Base-by-base conservation (phyloP, 2,113 vertebrate genomes). In the Prinia subflava region DNA sequence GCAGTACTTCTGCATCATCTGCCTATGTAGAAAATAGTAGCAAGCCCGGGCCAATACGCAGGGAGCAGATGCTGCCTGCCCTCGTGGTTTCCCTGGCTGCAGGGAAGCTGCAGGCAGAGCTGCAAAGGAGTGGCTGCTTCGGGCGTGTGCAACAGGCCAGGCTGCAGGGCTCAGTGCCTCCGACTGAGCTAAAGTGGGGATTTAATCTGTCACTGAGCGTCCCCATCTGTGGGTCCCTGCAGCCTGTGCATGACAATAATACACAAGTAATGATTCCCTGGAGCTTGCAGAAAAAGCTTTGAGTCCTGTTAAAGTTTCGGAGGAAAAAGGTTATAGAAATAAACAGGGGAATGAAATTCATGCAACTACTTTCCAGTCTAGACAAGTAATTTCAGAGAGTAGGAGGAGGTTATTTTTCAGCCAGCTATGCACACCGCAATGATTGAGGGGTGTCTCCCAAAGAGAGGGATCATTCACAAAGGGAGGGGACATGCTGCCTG, bases 91-190 rank as follows among this genome's bases (percentile, higher is more conserved):
- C 37, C 41, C 60, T 13, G 59, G 59, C 59, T 86, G 67, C 52
- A 71, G 39, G 42, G 63, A 63, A 90, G 69, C 50, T 64, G 37
- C 65, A 44, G 71, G 63, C 52, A 84, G 39, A 71, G 73, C 50
- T 86, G 57, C 3, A 41, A 83, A 53, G 56, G 56, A 86, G 69
- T 12, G 2, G 30, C 47, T 85, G 78, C 44, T 41, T 49, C 0
- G 0, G 35, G 39, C 1, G 0, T 21, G 50, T 46, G 31, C 0
- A 1, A 21, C 33, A 41, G 24, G 23, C 31, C 49, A n/a, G 82
- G 46, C 33, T 4, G 5, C 46, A 62, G 75, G 53, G 46, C 41
- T 30, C 22, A 6, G 31, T 11, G 25, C 15, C 60, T n/a, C 2
- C 0, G 2, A 22, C 17, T n/a, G 60, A 78, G 64, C 50, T 63